Base-by-base conservation (phyloP, 2,797 vertebrate species). In the Oreonectes daqikongensis region DNA sequence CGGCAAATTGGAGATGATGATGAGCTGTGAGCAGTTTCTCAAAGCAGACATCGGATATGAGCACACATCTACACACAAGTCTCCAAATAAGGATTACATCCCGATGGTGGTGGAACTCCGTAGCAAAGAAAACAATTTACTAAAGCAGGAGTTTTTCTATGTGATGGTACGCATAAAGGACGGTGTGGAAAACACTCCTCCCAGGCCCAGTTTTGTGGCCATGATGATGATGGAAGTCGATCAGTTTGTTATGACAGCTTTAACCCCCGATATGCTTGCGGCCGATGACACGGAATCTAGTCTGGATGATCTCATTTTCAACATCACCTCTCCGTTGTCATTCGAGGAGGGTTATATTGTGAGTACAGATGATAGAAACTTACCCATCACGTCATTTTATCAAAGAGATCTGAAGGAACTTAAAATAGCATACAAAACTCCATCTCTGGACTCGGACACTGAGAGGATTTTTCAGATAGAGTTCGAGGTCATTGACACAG, bases 201-300 rank as follows among this genome's bases (percentile, higher is more conserved):
- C 97, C n/a, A 97, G 94, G 78, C 96, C 97, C 71, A 98, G 97
- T 86, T 98, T 99, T 68, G 89, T 95, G 84, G 94, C 96, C 28
- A 98, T 97, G 96, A 96, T 99, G 85, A 98, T 97, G 97, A 94
- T 98, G 96, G 97, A 99, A 81, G 94, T 98, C 61, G 95, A 95
- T 78, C 97, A 99, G 89, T 99, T 99, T 76, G 96, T 97, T 2
- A 94, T 99, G 90, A 97, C 95, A 0, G 97, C 96, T 1, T 90
- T 99, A 74, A 99, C 95, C 0, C 92, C 95, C 0, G 97, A 99
- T 69, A 96, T 98, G 96, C 87, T 99, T 6, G 93, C 95, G 0
- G 96, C 97, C 0, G 97, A 98, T 69, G 97, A 99, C 59, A 85
- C 92, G 0, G 97, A 99, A 86, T 94, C 96, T 0, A 81, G 93